Percentiles rank a stretch among this genome's conserved stretches.
Evolutionary conservation across 2,797 vertebrate species (phyloP).

Genomic region (Anniella stebbinsi): DNA sequence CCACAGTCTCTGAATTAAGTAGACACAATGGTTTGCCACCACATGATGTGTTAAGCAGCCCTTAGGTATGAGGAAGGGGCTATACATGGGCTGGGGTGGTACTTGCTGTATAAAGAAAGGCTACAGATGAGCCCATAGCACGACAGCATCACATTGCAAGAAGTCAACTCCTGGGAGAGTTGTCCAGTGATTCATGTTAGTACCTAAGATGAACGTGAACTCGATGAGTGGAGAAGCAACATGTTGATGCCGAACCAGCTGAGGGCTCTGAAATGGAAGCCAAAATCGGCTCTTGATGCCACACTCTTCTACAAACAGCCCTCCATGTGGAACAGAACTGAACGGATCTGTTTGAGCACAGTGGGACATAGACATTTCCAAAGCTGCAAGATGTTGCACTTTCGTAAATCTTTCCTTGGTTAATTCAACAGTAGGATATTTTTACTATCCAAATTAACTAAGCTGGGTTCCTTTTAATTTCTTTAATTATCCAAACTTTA

Average conservation of each 20-base stretch:
- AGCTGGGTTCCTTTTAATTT: background rate
- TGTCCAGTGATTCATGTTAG: background rate
- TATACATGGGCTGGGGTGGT: background rate
- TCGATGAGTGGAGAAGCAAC: background rate
- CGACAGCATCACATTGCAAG: background rate
- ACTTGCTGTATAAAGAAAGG: background rate
- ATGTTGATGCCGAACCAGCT: no score
- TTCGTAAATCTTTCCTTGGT: background rate
- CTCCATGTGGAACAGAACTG: background rate
- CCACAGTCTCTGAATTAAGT: background rate
- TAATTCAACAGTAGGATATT: background rate
- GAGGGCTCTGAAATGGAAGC: background rate
- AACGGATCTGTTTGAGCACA: background rate
- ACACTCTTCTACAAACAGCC: background rate
- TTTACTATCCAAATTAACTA: slow-evolving; percentile 3
- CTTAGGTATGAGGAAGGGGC: background rate
- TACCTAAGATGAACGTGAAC: background rate
- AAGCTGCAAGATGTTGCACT: slow-evolving; percentile 42
- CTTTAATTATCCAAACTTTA: slow-evolving; percentile 71
- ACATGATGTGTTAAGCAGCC: background rate
- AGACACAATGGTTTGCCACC: background rate
- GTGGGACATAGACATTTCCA: background rate
- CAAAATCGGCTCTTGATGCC: no score
- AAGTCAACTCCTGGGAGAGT: background rate
- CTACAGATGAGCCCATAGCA: background rate